Percentiles rank a stretch among this genome's conserved stretches.
Conservation (phyloP, 1,140 invertebrate species). For the Tetragonula clypearis region DNA sequence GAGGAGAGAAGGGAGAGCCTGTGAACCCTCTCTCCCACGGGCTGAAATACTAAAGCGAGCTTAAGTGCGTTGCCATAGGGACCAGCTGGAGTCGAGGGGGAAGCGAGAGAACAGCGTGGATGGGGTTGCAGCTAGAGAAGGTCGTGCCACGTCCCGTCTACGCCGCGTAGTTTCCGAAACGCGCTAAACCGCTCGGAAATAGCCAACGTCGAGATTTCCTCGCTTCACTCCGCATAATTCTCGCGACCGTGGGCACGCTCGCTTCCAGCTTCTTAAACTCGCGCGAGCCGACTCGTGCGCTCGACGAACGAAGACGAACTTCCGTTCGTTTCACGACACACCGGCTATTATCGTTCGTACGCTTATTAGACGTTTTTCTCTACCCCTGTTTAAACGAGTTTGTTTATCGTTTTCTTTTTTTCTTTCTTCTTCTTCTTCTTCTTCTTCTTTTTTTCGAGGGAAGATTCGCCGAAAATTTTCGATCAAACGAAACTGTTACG, state of each 20-base stretch:
- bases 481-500: too few species aligned
- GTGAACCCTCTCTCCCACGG: conserved; percentile 59
- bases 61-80: conserved; percentile 76
- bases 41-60: conserved; percentile 74
- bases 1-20: background rate
- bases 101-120: conserved; percentile 10
- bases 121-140: conserved; percentile 38
- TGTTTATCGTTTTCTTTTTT: too few species aligned
- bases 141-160: conserved; percentile 9
- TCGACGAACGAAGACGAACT: background rate
- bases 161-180: conserved; percentile 35
- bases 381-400: too few species aligned
- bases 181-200: conserved; percentile 44
- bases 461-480: too few species aligned
- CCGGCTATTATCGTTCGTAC: background rate
- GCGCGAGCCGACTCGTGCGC: background rate
- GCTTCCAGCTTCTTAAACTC: background rate
- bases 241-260: background rate
- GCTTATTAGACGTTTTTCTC: background rate
- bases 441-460: too few species aligned
- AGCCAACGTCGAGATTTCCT: conserved; percentile 17
- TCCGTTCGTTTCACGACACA: background rate
- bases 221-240: conserved; percentile 4
- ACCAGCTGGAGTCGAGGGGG: conserved; percentile 49
- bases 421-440: too few species aligned